These are phyloP conservation scores for Protula sp. DNA, from an alignment of 2,888 invertebrate species.

Conservation along the genomic window DNA sequence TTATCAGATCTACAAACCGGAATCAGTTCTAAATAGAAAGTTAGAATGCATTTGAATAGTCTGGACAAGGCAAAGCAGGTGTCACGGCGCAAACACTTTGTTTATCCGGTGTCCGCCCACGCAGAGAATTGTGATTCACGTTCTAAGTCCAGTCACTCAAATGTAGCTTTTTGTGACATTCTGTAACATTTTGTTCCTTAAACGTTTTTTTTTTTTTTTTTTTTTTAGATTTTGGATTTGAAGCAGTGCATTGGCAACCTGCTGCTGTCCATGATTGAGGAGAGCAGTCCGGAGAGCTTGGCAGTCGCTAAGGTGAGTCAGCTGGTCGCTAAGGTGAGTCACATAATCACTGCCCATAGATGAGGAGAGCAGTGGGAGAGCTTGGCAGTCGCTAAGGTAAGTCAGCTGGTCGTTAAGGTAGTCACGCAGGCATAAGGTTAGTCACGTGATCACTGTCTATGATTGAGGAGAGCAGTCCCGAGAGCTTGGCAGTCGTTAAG, in stretches of 20 bases:
- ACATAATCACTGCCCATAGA: conserved; percentile 37
- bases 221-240: conserved; percentile 40
- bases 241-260: conserved; percentile 48
- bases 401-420: conserved; percentile 43
- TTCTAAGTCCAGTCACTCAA: too few relatives aligned
- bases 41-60: too few relatives aligned
- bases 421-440: conserved; percentile 37
- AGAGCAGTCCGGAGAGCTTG: conserved; percentile 49
- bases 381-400: conserved; percentile 46
- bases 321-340: conserved; percentile 43
- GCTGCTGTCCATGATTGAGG: conserved; percentile 51
- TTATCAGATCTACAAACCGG: too few relatives aligned
- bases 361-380: conserved; percentile 52
- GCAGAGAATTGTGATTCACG: too few relatives aligned
- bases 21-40: too few relatives aligned
- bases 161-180: too few relatives aligned
- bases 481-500: conserved; percentile 46
- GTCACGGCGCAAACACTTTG: too few relatives aligned
- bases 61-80: too few relatives aligned
- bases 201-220: neutral
- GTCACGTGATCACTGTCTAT: conserved; percentile 48
- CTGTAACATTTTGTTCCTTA: neutral
- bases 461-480: conserved; percentile 52
- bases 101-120: too few relatives aligned
- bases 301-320: conserved; percentile 46